Evolutionary conservation across 2,797 vertebrate genomes (phyloP), one percentile per base, ranked within the genome.

Genomic region (Semotilus atromaculatus): DNA sequence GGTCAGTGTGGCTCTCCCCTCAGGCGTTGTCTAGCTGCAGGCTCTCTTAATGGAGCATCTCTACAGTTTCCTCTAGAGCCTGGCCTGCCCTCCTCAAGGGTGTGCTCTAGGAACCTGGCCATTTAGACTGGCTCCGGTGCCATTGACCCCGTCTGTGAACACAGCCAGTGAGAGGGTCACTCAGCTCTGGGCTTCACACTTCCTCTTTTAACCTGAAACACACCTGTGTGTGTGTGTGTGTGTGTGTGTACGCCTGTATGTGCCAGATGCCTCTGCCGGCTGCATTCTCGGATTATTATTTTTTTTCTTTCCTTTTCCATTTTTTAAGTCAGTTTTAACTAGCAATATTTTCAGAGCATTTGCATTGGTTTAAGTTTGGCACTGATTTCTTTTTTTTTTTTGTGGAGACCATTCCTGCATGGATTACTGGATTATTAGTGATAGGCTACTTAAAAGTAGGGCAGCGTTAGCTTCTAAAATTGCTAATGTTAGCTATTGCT

Each of bases 51-150:
- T 87, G 85, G 81, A 75, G 86, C 81, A 85, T 82, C 78, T 86
- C 72, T 88, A 78, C 85, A 88, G 88, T 88, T 66, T 13, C 87
- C 90, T 90, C 91, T 84, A 90, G 92, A 91, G 80, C 79, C 55
- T 89, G 89, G 91, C 91, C 91, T 67, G 58, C 89, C 88, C 91
- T 93, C 92, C 93, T 86, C 94, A 89, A 91, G 93, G 92, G 93
- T 94, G 92, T 92, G 90, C 91, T 91, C 91, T 85, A 92, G 90
- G 94, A 94, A 93, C 93, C 92, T 88, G 88, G 91, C 88, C 93
- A 90, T 94, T 94, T 93, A 94, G 92, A 93, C 88, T 76, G 34
- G 81, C 89, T 91, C 88, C 45, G 5, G 78, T 81, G 90, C 90
- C 89, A 85, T 89, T 94, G 93, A 94, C 93, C 92, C 89, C 74